Conservation (phyloP, 1,140 invertebrate genomes). For the Acromyrmex echinatior region DNA sequence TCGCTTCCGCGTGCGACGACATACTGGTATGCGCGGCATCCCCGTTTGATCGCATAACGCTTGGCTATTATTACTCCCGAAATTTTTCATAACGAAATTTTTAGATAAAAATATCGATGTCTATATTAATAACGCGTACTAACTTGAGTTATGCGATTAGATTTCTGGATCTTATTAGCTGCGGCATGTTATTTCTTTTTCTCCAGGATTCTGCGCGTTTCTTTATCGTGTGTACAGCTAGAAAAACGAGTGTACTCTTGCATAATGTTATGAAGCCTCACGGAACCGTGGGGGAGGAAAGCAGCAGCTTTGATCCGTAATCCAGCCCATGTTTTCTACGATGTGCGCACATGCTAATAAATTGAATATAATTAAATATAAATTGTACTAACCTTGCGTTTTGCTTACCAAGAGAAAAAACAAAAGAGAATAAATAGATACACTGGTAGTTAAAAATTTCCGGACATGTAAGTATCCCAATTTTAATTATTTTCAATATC, state of each 20-base stretch:
- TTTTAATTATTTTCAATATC: too few relatives aligned
- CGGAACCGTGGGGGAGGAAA: conserved; percentile 7
- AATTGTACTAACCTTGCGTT: conserved; percentile 67
- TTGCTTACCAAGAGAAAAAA: conserved; percentile 29
- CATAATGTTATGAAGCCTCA: not conserved
- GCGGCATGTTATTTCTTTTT: too few relatives aligned
- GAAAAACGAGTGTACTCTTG: not conserved
- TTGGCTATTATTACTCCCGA: not conserved
- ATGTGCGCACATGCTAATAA: conserved; percentile 62
- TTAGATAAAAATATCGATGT: not conserved
- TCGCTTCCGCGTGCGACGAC: conserved; percentile 24
- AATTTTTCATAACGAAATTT: conserved; percentile 11
- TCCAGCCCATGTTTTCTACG: conserved; percentile 11
- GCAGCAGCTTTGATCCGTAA: conserved; percentile 10
- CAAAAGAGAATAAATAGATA: not conserved
- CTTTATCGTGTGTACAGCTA: not conserved
- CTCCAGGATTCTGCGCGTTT: not conserved
- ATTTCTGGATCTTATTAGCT: not conserved
- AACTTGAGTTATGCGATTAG: not conserved
- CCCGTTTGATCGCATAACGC: conserved; percentile 23
- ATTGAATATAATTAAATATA: conserved; percentile 67
- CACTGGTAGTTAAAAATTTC: too few relatives aligned
- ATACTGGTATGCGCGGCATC: conserved; percentile 35
- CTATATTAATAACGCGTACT: not conserved
- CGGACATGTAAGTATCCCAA: too few relatives aligned